Evolutionary conservation across 2,888 invertebrate genomes (phyloP), one percentile per base, ranked within the genome.

Genomic region (Helicoverpa assulta): DNA sequence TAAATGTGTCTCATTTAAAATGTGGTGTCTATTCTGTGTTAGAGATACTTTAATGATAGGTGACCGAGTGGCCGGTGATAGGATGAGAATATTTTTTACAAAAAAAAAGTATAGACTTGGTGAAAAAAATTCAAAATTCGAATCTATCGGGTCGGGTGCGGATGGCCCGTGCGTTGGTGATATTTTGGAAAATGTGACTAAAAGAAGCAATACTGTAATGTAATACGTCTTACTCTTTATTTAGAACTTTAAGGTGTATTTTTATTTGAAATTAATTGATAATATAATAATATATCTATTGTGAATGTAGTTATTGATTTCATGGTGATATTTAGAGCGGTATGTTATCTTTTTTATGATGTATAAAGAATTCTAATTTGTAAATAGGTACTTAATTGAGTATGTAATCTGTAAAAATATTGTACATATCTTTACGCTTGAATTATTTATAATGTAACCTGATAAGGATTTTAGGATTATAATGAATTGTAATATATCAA

Each of bases 181-280:
- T 96, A 97, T 96, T 96, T 96, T 96, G 93, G 95, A 96, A 96
- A 96, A 96, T 96, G 96, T 97, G 97, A 97, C 96, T 96, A 95
- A 97, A 96, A 96, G 96, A 97, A 97, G 97, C 97, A 97, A 97
- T 97, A 97, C 97, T 96, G 96, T 97, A 97, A 96, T 96, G 96
- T 96, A 94, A 95, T 95, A 94, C 94, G 96, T 96, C 96, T 96
- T 96, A 96, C 90, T 94, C 93, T 94, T 94, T 93, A 94, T 94
- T 94, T 94, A 94, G 90, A 89, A 91, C 87, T 86, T 79, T 95
- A 95, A 94, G 94, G 89, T 93, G 92, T 94, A 94, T 88, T 92
- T 93, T 92, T 81, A 84, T 94, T 94, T 92, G 87, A 89, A 78
- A 90, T 88, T 89, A 90, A 89, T 88, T 88, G 87, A 90, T 81